Base-by-base conservation (phyloP, 2,888 invertebrate species). In the Iselma pallidipennis region DNA sequence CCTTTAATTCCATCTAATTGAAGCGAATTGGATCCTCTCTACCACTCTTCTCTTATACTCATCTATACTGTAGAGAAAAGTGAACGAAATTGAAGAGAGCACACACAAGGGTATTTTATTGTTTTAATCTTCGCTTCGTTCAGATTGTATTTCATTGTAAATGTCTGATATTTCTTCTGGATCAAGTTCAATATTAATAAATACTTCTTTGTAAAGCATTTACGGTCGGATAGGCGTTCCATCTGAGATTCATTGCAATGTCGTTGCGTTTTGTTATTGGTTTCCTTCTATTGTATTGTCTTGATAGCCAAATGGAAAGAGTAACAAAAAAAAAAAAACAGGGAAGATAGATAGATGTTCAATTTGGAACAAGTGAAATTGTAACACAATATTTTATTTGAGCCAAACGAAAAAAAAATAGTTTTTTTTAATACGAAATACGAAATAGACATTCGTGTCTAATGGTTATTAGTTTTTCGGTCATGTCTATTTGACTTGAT, bases 231-330 rank as follows among this genome's bases (percentile, higher is more conserved):
- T 71, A 71, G 72, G 72, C 72, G 72, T 72, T 71, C 66, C 70
- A 75, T 74, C 75, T 74, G 71, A 78, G 80, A 81, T 80, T 81
- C 81, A 80, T 77, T 76, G 78, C 78, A 71, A 76, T 76, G 77
- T 79, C 72, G 71, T 67, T 67, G 69, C 64, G 63, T 55, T 68
- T 63, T 68, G 66, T 70, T 72, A 72, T 72, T 71, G 72, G 72
- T 72, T 72, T 71, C 10, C 70, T 69, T 65, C 72, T 63, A 72
- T 72, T 71, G 71, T 71, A 65, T 68, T 65, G 60, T 49, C 57
- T 51, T 31, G 55, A 31, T 54, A 14, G 23, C 48, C 49, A 31
- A 37, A 37, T 19, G 28, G 21, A 25, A 51, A n/a, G n/a, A n/a
- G n/a, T n/a, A n/a, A 64, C 12, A 21, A 31, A 26, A 65, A 55